Evolutionary conservation across 2,888 invertebrate genomes (phyloP), one percentile per base, ranked within the genome.

Genomic region (Andrena bucephala): DNA sequence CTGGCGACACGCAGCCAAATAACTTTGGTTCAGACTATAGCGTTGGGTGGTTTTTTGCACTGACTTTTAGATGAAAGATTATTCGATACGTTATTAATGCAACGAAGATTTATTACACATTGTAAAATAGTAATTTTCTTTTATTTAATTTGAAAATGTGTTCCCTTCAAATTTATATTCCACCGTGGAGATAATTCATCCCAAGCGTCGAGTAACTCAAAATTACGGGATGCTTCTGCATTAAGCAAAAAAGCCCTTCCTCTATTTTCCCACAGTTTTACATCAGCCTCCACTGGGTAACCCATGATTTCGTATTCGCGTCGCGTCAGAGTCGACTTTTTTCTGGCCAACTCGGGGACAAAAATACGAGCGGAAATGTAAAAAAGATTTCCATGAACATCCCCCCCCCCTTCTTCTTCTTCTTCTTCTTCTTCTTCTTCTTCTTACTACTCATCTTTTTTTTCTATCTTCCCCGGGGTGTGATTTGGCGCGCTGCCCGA

Each of bases 401-500:
- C 50, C 52, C 59, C 31, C 48, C 48, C 57, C 4, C 67, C 65
- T 31, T 31, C 36, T 70, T 70, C 66, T 36, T 60, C 65, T 31
- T 31, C 36, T 70, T 70, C 66, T 36, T 60, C 65, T 31, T 31
- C 36, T 70, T 70, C 66, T 36, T 60, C 50, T 33, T 36, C 50
- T 72, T 59, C 42, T 42, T 42, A 42, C 16, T 42, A 16, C 42
- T 42, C 42, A 5, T 84, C 67, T 69, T 48, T 54, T 36, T 62
- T 72, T 74, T 83, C 81, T 80, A 85, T 85, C 80, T 84, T 86
- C 81, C 86, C 84, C 60, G 62, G 84, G 78, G 85, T 84, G 85
- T 85, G 87, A 87, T 87, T 87, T 89, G 89, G 85, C 85, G 42
- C 70, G 57, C 52, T 75, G 86, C 84, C 88, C 81, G 79, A 76